Evolutionary conservation across 2,888 invertebrate species (phyloP), one percentile per base, ranked within the genome.

Genomic region (Bellardia bayeri): DNA sequence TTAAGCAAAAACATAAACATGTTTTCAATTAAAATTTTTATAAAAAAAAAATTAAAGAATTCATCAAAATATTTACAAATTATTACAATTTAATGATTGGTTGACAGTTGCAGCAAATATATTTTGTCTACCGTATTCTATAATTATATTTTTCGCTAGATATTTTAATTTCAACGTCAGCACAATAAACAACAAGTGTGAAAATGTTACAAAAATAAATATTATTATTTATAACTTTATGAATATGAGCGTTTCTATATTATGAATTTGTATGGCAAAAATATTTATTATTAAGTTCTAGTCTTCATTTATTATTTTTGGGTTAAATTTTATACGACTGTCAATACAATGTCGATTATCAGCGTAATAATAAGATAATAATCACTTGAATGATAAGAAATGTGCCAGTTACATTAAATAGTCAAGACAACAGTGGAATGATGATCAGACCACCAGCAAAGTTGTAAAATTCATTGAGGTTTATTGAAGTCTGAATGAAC

Each of bases 401-500:
- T 40, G 16, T 56, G 3, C 9, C 11, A 23, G 33, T 61, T 33
- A 6, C 14, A n/a, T n/a, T n/a, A n/a, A 33, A 7, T 37, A 13
- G 33, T 3, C 40, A 40, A 56, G 56, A 40, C n/a, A 64, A n/a
- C 11, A 2, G 8, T 3, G 14, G 56, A 8, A 23, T 37, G 16
- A 30, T 66, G 7, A 1, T n/a, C 14, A 51, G 66, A 63, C 82
- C 75, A 82, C 75, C 75, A 82, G 75, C 82, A 75, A 82, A 61
- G 61, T 69, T 69, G 56, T 56, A 40, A 40, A 11, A 49, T 58
- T 40, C 33, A 14, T 23, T 71, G 23, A 9, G 9, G 2, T 23
- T 23, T 56, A 11, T 56, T 16, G 0, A 23, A 56, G 9, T 7
- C 8, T 23, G 9, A 23, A 23, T 56, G 56, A 13, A 45, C 13